Base-by-base conservation (phyloP, 2,888 invertebrate genomes). In the Oscheius sp. region DNA sequence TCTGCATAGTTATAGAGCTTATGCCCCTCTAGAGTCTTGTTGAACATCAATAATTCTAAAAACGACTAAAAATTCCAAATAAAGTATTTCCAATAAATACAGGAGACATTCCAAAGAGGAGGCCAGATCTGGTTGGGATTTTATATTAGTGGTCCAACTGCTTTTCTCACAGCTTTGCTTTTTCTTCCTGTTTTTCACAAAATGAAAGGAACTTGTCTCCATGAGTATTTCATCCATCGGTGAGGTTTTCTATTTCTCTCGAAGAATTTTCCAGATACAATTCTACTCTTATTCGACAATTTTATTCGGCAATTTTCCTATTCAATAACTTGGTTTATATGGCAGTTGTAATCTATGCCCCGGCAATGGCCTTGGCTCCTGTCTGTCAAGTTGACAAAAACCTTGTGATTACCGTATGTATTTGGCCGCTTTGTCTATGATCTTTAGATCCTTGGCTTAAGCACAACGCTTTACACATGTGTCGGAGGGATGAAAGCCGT, bases 281-380 rank as follows among this genome's bases (percentile, higher is more conserved):
- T 46, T 82, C 81, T 0, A 55, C 73, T 3, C 67, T 81, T 17
- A 74, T 82, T 50, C 71, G 81, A 1, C 71, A 74, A n/a, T 31
- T 77, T 6, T 81, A 79, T 65, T 81, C 82, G 6, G 52, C 72
- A 15, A 69, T 80, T 12, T 82, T 82, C 46, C 72, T 79, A 15
- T 65, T 73, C 27, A 76, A 76, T 70, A 82, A 79, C 12, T 67
- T 82, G 25, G 66, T 75, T 48, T 82, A 82, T 65, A 78, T 82
- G 80, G 65, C 75, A 5, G 71, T 80, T 10, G 82, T 82, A n/a
- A 78, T 82, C 37, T 82, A 82, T 65, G 80, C 82, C 20, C 82
- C 82, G n/a, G 71, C 81, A 0, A 77, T 82, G 15, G 82, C 81
- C 12, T 73, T 82, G 1, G 77, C 79, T 1, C 71, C 73, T 12